A percentile compares a stretch with the other conserved stretches of the same genome.
Evolutionary conservation across 1,140 invertebrate genomes (phyloP).

Genomic region (Orussus abietinus): DNA sequence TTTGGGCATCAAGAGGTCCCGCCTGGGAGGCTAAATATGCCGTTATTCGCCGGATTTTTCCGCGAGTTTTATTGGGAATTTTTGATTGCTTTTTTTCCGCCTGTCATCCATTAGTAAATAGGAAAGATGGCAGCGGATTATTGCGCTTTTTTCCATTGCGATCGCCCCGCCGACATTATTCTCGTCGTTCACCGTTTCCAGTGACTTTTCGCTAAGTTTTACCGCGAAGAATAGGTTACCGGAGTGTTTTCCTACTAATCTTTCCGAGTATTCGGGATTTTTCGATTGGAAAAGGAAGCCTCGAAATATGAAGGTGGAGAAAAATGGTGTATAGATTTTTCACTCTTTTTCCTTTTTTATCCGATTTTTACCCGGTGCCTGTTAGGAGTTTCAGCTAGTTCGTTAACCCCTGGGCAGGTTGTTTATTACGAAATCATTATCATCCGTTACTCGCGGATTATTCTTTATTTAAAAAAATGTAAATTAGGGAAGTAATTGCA

Average conservation of each 20-base stretch:
- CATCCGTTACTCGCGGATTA: no score
- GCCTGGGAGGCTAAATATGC: not conserved
- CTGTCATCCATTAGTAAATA: constrained; percentile 55
- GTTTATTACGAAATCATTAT: no score
- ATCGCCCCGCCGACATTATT: constrained; percentile 48
- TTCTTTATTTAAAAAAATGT: no score
- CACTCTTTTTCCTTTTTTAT: no score
- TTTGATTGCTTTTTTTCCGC: constrained; percentile 51
- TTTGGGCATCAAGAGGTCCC: constrained; percentile 13
- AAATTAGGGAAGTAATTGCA: no score
- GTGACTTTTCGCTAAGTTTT: constrained; percentile 26
- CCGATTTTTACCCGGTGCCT: no score
- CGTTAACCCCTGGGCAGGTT: no score
- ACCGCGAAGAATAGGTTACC: constrained; percentile 8
- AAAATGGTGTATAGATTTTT: no score
- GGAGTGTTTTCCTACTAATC: constrained; percentile 1
- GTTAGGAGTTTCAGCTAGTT: no score
- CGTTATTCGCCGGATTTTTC: constrained; percentile 25
- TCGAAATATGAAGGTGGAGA: no score
- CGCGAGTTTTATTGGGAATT: constrained; percentile 40
- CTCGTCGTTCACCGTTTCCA: constrained; percentile 23
- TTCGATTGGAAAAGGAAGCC: constrained; percentile 2
- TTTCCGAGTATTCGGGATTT: constrained; percentile 1
- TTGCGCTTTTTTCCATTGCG: constrained; percentile 51
- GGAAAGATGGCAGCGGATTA: constrained; percentile 55